Evolutionary conservation across 1,140 invertebrate species (phyloP), one percentile per base, ranked within the genome.

Genomic region (Semibalanus balanoides): DNA sequence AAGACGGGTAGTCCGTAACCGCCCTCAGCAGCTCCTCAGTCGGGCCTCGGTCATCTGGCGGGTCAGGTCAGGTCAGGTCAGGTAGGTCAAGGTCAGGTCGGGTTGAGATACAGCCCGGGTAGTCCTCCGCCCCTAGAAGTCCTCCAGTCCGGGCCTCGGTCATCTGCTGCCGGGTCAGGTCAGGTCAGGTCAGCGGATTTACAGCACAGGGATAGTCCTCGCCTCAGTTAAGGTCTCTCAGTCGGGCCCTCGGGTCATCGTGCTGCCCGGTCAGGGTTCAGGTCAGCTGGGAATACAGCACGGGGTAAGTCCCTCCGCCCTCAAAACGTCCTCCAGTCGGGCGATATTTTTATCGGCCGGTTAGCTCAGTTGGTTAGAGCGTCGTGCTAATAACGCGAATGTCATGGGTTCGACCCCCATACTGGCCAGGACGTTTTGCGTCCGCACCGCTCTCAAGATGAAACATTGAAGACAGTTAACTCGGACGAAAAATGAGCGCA

Each of bases 281-380:
- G n/a, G n/a, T n/a, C n/a, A n/a, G n/a, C n/a, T n/a, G 91, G n/a
- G 89, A 78, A 98, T 97, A 1, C 70, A 72, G 28, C 29, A 17
- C 74, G 91, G 90, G 85, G n/a, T n/a, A 93, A 98, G 83, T 97
- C n/a, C 93, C 79, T 92, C 92, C 79, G 92, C n/a, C 91, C 86
- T 87, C 30, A 97, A 80, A 73, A 97, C 84, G 81, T 93, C 90
- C 76, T 93, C 89, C 0, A 96, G 87, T 81, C 91, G 87, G 74
- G 91, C 88, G 83, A 96, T 93, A 93, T 95, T 80, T 90, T 80
- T 74, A 79, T 79, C 31, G 7, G 51, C 51, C 51, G 7, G 51
- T 64, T n/a, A n/a, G n/a, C n/a, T n/a, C n/a, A n/a, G n/a, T n/a
- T n/a, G n/a, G n/a, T n/a, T n/a, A n/a, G n/a, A n/a, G n/a, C n/a